A percentile compares a stretch with the other conserved stretches of the same genome.
These are phyloP conservation scores for Gymnogyps californianus DNA, from an alignment of 2,113 vertebrate species.

Conservation along the genomic window DNA sequence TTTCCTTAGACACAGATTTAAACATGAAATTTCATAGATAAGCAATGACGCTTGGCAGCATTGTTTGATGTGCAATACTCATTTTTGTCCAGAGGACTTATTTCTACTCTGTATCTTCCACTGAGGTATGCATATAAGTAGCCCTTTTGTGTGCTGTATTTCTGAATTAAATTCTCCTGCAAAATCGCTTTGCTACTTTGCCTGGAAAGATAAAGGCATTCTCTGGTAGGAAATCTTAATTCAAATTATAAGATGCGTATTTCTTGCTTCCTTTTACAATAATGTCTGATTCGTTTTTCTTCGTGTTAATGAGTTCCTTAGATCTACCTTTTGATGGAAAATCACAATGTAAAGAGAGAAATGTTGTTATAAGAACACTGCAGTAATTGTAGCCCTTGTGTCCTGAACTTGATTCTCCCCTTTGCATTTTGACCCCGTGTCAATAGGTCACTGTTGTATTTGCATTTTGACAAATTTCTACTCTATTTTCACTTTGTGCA, in stretches of 20 bases:
- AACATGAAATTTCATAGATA: background rate
- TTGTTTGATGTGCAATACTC: background rate
- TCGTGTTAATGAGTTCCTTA: background rate
- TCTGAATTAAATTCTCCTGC: conserved; percentile 21
- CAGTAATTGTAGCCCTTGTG: background rate
- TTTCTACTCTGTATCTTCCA: background rate
- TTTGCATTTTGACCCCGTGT: background rate
- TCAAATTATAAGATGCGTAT: background rate
- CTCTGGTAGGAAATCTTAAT: background rate
- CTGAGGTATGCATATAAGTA: background rate
- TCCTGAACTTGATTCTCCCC: background rate
- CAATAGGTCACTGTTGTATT: background rate
- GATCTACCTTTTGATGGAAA: background rate
- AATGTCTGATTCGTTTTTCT: background rate
- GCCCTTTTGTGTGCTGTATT: background rate
- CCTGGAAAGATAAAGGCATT: conserved; percentile 12
- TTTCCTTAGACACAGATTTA: background rate
- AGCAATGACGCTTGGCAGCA: background rate
- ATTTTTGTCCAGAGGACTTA: background rate
- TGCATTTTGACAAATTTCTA: background rate
- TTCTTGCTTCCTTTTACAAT: background rate
- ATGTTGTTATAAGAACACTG: background rate
- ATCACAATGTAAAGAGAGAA: background rate
- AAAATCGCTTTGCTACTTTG: conserved; percentile 2
- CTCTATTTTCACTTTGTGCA: background rate